Evolutionary conservation across 2,888 invertebrate genomes (phyloP).

Genomic region (Clitarchus hookeri): DNA sequence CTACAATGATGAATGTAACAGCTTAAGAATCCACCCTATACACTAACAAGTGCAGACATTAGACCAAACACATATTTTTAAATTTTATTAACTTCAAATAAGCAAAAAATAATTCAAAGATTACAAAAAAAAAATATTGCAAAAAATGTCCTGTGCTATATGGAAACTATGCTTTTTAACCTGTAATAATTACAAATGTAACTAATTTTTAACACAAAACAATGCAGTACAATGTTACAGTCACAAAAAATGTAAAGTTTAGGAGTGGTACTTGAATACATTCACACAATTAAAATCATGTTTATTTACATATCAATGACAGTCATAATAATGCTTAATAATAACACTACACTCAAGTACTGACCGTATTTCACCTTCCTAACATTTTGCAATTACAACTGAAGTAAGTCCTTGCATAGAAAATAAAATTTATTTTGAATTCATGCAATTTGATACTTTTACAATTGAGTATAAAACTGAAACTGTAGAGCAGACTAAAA

Average conservation of each 20-base stretch:
- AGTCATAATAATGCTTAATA: not conserved
- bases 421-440: not conserved
- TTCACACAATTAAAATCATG: constrained; percentile 1
- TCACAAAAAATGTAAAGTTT: not conserved
- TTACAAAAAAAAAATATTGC: not conserved
- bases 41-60: not conserved
- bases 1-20: not conserved
- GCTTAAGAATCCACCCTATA: not conserved
- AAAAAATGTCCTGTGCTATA: not conserved
- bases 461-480: not conserved
- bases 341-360: not conserved
- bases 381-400: not conserved
- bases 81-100: not conserved
- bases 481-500: not conserved
- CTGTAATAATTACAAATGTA: not conserved
- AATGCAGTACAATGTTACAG: not conserved
- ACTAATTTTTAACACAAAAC: not conserved
- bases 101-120: not conserved
- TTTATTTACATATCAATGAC: not conserved
- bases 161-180: not conserved
- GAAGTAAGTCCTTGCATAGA: not conserved
- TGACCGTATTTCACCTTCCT: not conserved
- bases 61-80: not conserved
- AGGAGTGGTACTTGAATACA: not conserved
- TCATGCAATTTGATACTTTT: not conserved